Percentiles rank a stretch among this genome's conserved stretches.
Evolutionary conservation across 1,140 invertebrate genomes (phyloP).

Genomic region (Drosophila ficusphila): DNA sequence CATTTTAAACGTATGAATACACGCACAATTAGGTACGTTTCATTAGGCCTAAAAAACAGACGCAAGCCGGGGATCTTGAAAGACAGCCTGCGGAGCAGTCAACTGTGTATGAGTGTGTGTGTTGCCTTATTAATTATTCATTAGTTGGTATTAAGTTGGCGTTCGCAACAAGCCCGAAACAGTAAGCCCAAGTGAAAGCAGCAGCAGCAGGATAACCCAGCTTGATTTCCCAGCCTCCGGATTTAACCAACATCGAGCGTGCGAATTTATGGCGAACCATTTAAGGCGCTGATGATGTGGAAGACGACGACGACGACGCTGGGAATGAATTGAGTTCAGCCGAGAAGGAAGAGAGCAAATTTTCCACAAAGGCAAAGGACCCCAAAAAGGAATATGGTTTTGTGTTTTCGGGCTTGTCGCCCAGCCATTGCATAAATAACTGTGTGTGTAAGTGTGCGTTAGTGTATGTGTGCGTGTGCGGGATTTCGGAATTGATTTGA

Average conservation of each 20-base stretch:
- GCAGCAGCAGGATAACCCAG: slow-evolving; percentile 20
- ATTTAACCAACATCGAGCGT: slow-evolving; percentile 19
- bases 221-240: background rate
- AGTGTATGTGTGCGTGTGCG: slow-evolving; percentile 34
- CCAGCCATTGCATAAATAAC: slow-evolving; percentile 71
- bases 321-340: slow-evolving; percentile 58
- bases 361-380: slow-evolving; percentile 4
- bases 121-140: slow-evolving; percentile 79
- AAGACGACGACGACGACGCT: slow-evolving; percentile 63
- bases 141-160: slow-evolving; percentile 79
- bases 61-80: slow-evolving; percentile 10
- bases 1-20: slow-evolving; percentile 81
- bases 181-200: slow-evolving; percentile 27
- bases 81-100: slow-evolving; percentile 42
- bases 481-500: slow-evolving; percentile 81
- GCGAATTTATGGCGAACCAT: slow-evolving; percentile 79
- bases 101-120: slow-evolving; percentile 41
- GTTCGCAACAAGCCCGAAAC: slow-evolving; percentile 38
- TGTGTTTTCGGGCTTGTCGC: slow-evolving; percentile 77
- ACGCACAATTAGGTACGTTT: slow-evolving; percentile 78
- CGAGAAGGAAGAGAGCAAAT: slow-evolving; percentile 1
- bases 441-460: too few relatives aligned
- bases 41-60: slow-evolving; percentile 69
- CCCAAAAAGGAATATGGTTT: slow-evolving; percentile 57
- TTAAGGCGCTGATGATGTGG: slow-evolving; percentile 78